Evolutionary conservation across 2,113 vertebrate species (phyloP).

Genomic region (Tympanuchus pallidicinctus): DNA sequence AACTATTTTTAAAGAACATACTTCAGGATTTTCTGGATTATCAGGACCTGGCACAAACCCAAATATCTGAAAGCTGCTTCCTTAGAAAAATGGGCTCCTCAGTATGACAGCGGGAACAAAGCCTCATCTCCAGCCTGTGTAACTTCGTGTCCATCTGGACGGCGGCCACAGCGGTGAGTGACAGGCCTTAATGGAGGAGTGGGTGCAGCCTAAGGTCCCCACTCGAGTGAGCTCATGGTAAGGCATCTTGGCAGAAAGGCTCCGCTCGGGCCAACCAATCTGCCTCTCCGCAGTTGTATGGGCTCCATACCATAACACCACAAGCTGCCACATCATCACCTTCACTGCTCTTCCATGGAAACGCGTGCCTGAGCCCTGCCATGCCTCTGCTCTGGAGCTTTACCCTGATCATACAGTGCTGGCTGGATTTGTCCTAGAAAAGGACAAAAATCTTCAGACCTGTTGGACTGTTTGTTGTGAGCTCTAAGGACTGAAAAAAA

Average conservation of each 20-base stretch:
- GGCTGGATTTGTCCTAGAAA: neutral
- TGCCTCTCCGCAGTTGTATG: slow-evolving; percentile 24
- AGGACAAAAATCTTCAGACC: neutral
- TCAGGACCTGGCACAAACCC: slow-evolving; percentile 28
- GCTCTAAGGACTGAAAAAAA: neutral
- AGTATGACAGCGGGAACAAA: slow-evolving; percentile 40
- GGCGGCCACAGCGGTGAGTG: neutral
- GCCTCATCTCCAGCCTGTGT: slow-evolving; percentile 21
- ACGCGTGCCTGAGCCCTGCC: neutral
- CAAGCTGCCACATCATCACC: neutral
- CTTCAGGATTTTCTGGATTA: slow-evolving; percentile 55
- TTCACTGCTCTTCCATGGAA: fast-evolving
- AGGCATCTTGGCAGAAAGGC: neutral
- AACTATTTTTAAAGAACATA: neutral
- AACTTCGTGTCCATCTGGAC: slow-evolving; percentile 31
- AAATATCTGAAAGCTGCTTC: slow-evolving; percentile 49
- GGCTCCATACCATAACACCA: slow-evolving; percentile 43
- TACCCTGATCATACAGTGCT: fast-evolving
- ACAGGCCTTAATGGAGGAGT: fast-evolving
- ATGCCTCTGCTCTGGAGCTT: neutral
- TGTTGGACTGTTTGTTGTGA: neutral
- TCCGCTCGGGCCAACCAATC: neutral
- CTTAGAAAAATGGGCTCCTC: slow-evolving; percentile 58
- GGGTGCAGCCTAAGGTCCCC: neutral
- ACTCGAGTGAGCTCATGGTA: neutral